Percentiles rank a stretch among this genome's conserved stretches.
Conservation (phyloP, 2,113 vertebrate genomes). For the Narcine bancroftii region DNA sequence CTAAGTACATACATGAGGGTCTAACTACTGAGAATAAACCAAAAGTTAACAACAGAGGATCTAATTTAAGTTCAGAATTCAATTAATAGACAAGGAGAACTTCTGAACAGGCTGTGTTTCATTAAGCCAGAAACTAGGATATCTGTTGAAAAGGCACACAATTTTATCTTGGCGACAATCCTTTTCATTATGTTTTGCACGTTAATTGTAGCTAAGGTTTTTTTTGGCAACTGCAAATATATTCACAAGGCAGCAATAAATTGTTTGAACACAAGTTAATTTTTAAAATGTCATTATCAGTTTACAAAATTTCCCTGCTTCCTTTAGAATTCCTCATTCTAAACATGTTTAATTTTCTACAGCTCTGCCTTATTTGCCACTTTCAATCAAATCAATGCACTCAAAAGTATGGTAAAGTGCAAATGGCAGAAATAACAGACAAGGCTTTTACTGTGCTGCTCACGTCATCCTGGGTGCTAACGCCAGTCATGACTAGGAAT, state of each 20-base stretch:
- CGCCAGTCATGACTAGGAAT: background rate
- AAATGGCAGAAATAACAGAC: conserved; percentile 22
- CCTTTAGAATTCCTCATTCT: background rate
- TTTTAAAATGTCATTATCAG: conserved; percentile 11
- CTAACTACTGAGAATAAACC: background rate
- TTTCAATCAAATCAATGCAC: conserved; percentile 28
- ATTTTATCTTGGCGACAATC: background rate
- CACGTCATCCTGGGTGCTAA: conserved; percentile 17
- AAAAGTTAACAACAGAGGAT: background rate
- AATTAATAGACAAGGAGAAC: background rate
- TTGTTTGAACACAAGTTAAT: background rate
- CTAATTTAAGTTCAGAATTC: background rate
- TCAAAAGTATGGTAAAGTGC: background rate
- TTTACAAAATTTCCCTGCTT: background rate
- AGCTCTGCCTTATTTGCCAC: conserved; percentile 20
- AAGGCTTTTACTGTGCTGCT: background rate
- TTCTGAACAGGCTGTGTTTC: background rate
- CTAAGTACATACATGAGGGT: too few species aligned
- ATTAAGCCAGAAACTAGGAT: background rate
- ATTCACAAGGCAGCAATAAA: conserved; percentile 5
- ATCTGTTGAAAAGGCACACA: background rate
- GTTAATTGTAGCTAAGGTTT: background rate
- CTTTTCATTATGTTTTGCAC: background rate
- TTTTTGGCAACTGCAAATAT: background rate
- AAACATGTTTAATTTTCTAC: background rate